These are phyloP conservation scores for Eueides isabella DNA, from an alignment of 1,140 invertebrate species.

Conservation along the genomic window DNA sequence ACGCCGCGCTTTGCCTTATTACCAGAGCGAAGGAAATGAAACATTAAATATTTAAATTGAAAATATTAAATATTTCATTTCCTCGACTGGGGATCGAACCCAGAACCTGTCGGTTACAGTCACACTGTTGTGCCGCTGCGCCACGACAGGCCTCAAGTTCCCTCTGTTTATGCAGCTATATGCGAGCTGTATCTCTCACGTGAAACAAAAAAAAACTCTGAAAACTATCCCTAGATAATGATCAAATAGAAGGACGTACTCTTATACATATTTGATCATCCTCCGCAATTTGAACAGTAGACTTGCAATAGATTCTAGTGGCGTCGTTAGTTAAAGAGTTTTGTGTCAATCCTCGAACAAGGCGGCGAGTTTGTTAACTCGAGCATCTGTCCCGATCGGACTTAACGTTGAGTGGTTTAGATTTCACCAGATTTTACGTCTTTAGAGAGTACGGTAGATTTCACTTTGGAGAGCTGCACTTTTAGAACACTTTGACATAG, in stretches of 20 bases:
- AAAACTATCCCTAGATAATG: no score
- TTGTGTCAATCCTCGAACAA: not conserved
- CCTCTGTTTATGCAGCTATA: no score
- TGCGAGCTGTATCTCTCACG: no score
- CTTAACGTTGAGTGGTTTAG: not conserved
- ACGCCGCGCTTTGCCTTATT: no score
- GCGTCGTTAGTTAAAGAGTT: conserved; percentile 10
- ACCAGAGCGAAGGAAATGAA: no score
- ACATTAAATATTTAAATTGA: no score
- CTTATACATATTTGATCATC: no score
- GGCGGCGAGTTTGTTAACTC: conserved; percentile 5
- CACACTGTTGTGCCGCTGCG: not conserved
- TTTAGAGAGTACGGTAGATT: no score
- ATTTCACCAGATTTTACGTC: not conserved
- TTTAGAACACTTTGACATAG: not conserved
- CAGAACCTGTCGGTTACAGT: not conserved
- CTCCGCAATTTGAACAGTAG: not conserved
- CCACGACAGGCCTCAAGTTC: not conserved
- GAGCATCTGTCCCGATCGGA: not conserved
- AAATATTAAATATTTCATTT: no score
- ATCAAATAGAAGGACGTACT: no score
- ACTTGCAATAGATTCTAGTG: not conserved
- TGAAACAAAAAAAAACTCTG: no score
- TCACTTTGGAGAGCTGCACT: no score
- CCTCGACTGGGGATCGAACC: not conserved